Evolutionary conservation across 2,797 vertebrate species (phyloP).

Genomic region (Phylloscopus collybita): DNA sequence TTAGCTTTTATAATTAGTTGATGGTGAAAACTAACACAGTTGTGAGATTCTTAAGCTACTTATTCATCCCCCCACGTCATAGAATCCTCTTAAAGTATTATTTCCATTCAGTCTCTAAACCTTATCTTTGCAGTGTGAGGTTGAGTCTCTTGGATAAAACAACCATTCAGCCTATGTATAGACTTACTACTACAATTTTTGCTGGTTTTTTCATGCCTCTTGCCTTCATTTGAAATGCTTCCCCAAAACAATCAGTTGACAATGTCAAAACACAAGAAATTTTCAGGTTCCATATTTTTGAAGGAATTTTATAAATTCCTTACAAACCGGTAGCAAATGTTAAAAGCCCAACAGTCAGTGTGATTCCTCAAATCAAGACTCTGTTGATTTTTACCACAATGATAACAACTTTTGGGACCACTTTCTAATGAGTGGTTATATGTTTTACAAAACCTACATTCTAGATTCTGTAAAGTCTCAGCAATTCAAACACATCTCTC

Average conservation of each 20-base stretch:
- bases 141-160: not conserved
- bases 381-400: not conserved
- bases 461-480: not conserved
- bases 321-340: accelerated
- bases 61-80: not conserved
- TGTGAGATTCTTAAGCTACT: not conserved
- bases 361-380: not conserved
- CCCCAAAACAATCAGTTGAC: not conserved
- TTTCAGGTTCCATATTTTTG: not conserved
- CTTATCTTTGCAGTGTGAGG: not conserved
- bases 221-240: not conserved
- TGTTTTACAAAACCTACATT: not conserved
- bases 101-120: not conserved
- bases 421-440: not conserved
- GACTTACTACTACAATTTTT: not conserved
- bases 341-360: not conserved
- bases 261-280: not conserved
- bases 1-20: not conserved
- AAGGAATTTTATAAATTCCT: not conserved
- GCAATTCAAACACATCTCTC: not conserved
- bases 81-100: not conserved
- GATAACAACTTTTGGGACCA: not conserved
- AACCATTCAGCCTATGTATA: not conserved
- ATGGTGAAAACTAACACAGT: not conserved
- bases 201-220: not conserved